phyloP scores from a whole-genome alignment of 2,113 vertebrate species.

The Nycticryphes semicollaris region DNA sequence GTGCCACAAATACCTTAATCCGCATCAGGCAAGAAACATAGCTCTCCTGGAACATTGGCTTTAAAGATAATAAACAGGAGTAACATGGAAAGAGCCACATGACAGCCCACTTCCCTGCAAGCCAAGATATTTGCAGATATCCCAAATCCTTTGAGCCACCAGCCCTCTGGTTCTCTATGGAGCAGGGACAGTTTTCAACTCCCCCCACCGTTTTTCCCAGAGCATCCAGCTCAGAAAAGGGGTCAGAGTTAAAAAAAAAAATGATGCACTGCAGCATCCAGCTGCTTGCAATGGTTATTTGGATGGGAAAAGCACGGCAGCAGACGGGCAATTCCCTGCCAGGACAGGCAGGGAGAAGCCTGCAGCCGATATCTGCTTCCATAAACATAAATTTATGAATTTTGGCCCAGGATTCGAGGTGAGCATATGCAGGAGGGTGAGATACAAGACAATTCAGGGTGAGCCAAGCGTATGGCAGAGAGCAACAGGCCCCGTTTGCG shows the following conservation, averaged over 20 bases:
- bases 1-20: not conserved
- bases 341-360: not conserved
- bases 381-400: not conserved
- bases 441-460: rapidly evolving
- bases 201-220: not conserved
- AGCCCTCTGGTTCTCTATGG: not conserved
- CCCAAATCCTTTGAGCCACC: not conserved
- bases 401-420: not conserved
- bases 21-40: not conserved
- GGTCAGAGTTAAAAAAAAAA: not conserved
- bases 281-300: not conserved
- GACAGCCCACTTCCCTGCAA: rapidly evolving
- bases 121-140: not conserved
- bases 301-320: not conserved
- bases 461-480: not conserved
- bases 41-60: not conserved
- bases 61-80: not conserved
- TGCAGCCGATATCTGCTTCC: not conserved
- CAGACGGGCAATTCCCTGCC: not conserved
- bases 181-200: not conserved
- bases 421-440: not conserved
- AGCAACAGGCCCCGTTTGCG: rapidly evolving
- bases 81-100: not conserved
- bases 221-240: not conserved
- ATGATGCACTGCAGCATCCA: not conserved